Evolutionary conservation across 2,113 vertebrate species (phyloP).

Genomic region (Cyanoramphus novaezelandiae): DNA sequence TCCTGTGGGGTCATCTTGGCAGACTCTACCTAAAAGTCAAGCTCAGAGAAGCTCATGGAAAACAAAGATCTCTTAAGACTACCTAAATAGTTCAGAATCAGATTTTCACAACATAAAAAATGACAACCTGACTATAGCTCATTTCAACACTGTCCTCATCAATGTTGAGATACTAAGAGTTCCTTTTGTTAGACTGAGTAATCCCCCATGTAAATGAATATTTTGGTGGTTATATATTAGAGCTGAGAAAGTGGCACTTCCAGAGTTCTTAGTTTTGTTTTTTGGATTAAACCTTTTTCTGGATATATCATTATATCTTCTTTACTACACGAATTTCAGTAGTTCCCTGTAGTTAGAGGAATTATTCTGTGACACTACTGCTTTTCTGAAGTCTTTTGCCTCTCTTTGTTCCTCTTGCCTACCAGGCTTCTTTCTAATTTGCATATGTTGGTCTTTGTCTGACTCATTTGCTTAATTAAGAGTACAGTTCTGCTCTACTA

Average conservation of each 20-base stretch:
- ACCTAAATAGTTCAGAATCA: background rate
- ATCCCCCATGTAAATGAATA: background rate
- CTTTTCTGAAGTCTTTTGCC: background rate
- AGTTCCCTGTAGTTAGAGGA: background rate
- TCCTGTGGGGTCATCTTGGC: background rate
- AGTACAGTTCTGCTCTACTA: background rate
- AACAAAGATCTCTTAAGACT: background rate
- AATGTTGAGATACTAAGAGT: background rate
- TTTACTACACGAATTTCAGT: background rate
- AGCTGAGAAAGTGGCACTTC: background rate
- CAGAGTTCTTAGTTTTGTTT: background rate
- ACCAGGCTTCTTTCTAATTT: constrained; percentile 26
- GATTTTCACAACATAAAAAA: background rate
- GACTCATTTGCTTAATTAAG: constrained; percentile 50
- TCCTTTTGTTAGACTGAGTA: background rate
- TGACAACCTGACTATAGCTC: background rate
- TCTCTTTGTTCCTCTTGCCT: background rate
- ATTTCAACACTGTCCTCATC: background rate
- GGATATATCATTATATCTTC: background rate
- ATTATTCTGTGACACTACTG: background rate
- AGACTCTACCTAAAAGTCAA: background rate
- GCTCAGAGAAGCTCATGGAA: background rate
- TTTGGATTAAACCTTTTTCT: background rate
- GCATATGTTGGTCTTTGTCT: constrained; percentile 34
- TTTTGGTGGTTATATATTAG: background rate